Base-by-base conservation (phyloP, 2,888 invertebrate species). In the Drosophila lacicola region DNA sequence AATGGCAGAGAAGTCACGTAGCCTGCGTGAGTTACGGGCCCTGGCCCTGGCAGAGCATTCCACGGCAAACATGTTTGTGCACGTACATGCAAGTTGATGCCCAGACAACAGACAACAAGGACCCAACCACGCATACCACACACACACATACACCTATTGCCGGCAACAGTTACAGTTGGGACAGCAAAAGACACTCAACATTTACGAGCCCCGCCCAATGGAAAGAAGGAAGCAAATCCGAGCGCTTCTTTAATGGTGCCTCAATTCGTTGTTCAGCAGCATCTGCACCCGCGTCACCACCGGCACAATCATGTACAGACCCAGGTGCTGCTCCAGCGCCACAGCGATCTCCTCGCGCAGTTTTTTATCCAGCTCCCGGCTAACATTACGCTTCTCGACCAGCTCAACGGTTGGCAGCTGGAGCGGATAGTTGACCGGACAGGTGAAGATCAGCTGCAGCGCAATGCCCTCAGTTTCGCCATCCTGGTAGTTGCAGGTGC, bases 31-130 rank as follows among this genome's bases (percentile, higher is more conserved):
- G 74, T 65, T 82, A 63, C 70, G 65, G 47, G 49, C 64, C 53
- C 21, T 8, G 29, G 29, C 29, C 29, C 29, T 21, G 46, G 55
- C 34, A 25, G 46, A 36, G 47, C 70, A 39, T 53, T 66, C 19
- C 60, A 61, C 57, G 46, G 63, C 82, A 80, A 82, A 82, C 80
- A 80, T 82, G 80, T 82, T 82, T 78, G 79, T 82, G 78, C 80
- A 82, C 78, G 78, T 80, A 71, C 80, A 46, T 49, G 58, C 64
- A 33, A 60, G 55, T 60, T 37, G 63, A 37, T 63, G 64, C n/a
- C 57, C 78, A 70, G 60, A 70, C 79, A 73, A 68, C 62, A 64
- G 41, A 29, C 29, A 39, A 53, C 41, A 53, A 56, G 55, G 42
- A 49, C 54, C 33, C 50, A 45, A 11, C 46, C 34, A 50, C 29